Conservation (phyloP, 2,888 invertebrate species). For the Thymelicus lineola region DNA sequence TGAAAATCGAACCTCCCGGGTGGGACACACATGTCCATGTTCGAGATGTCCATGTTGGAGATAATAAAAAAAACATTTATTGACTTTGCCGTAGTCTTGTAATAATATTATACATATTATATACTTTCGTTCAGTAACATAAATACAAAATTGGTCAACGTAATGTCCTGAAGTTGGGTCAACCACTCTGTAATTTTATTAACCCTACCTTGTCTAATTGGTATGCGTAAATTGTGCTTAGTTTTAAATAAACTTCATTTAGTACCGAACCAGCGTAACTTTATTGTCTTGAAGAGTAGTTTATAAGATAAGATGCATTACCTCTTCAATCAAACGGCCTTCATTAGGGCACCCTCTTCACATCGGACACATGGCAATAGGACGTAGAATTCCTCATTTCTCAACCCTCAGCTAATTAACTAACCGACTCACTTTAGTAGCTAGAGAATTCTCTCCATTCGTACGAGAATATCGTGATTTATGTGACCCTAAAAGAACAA, state of each 20-base stretch:
- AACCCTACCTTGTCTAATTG: background rate
- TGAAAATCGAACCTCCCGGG: too few species aligned
- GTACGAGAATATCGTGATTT: slow-evolving; percentile 13
- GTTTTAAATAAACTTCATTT: background rate
- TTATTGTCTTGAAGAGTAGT: slow-evolving; percentile 1
- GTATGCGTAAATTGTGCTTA: background rate
- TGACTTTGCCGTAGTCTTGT: too few species aligned
- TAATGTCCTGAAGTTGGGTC: too few species aligned
- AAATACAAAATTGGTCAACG: too few species aligned
- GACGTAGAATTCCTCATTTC: slow-evolving; percentile 64
- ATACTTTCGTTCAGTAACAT: too few species aligned
- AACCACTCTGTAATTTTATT: too few species aligned
- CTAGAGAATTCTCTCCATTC: slow-evolving; percentile 36
- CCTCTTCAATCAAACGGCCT: slow-evolving; percentile 63
- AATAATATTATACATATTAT: too few species aligned
- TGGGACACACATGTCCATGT: too few species aligned
- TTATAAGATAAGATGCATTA: slow-evolving; percentile 33
- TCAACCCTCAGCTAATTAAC: slow-evolving; percentile 69
- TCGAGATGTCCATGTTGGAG: too few species aligned
- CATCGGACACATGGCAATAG: slow-evolving; percentile 52
- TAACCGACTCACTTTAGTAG: slow-evolving; percentile 48
- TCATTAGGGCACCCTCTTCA: slow-evolving; percentile 69
- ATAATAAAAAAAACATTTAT: too few species aligned
- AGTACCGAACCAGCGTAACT: background rate
- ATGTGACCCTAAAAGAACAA: background rate